Evolutionary conservation across 1,140 invertebrate species (phyloP).

Genomic region (Cataglyphis hispanica): DNA sequence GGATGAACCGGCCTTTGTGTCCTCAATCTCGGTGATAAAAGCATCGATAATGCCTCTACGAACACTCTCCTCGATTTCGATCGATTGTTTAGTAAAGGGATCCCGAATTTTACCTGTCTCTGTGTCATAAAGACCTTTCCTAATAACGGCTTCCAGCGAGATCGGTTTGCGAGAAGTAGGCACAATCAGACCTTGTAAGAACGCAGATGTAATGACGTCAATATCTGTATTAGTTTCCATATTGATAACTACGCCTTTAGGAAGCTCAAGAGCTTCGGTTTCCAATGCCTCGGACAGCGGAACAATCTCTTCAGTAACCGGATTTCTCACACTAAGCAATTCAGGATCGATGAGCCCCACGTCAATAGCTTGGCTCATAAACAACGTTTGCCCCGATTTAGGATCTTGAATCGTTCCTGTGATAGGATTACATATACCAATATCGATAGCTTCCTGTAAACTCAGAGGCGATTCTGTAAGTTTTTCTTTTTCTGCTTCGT

Average conservation of each 20-base stretch:
- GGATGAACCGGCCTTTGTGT: slow-evolving; percentile 90
- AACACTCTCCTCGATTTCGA: slow-evolving; percentile 92
- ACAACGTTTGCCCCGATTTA: slow-evolving; percentile 88
- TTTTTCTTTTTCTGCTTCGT: neutral
- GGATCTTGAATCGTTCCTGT: slow-evolving; percentile 90
- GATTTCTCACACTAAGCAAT: slow-evolving; percentile 90
- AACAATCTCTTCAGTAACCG: slow-evolving; percentile 90
- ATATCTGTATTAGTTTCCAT: slow-evolving; percentile 90
- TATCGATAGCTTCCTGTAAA: slow-evolving; percentile 89
- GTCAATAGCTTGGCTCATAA: slow-evolving; percentile 91
- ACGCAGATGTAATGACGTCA: slow-evolving; percentile 90
- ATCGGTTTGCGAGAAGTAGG: slow-evolving; percentile 90
- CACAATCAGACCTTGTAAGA: slow-evolving; percentile 90
- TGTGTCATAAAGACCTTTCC: slow-evolving; percentile 90
- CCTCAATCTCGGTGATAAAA: slow-evolving; percentile 93
- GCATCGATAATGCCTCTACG: slow-evolving; percentile 93
- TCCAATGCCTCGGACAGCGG: slow-evolving; percentile 92
- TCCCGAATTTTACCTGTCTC: slow-evolving; percentile 91
- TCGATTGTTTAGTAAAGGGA: slow-evolving; percentile 89
- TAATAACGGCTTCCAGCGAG: slow-evolving; percentile 92
- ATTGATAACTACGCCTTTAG: slow-evolving; percentile 90
- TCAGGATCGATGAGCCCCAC: slow-evolving; percentile 91
- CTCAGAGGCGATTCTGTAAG: slow-evolving; percentile 83
- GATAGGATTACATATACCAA: slow-evolving; percentile 89
- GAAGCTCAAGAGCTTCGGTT: slow-evolving; percentile 91